These are phyloP conservation scores for Tarsius wallacei DNA, from an alignment of 2,797 vertebrate species.

Conservation along the genomic window DNA sequence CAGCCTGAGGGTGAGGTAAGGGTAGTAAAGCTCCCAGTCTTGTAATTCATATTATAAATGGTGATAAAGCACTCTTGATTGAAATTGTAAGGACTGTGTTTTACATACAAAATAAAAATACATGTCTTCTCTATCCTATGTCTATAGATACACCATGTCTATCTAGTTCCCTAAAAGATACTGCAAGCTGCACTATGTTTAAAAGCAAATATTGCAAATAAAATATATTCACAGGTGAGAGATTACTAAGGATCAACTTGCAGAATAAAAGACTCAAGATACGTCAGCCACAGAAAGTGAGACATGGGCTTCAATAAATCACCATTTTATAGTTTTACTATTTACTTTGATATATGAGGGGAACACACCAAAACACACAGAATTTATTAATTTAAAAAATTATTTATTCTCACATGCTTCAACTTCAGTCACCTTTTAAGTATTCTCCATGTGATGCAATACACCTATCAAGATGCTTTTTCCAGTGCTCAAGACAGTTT, in stretches of 20 bases:
- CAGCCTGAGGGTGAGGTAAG: background rate
- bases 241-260: background rate
- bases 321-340: background rate
- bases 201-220: slow-evolving; percentile 18
- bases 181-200: background rate
- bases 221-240: slow-evolving; percentile 8
- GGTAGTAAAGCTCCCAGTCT: background rate
- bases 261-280: background rate
- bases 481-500: too few relatives aligned
- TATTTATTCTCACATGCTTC: too few relatives aligned
- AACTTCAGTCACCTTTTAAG: too few relatives aligned
- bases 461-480: too few relatives aligned
- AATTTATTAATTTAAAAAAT: too few relatives aligned
- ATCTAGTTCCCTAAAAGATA: background rate
- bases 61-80: background rate
- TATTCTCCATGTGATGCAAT: too few relatives aligned
- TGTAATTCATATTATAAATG: background rate
- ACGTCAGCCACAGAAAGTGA: background rate
- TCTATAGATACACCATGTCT: background rate
- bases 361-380: too few relatives aligned
- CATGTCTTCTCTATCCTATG: background rate
- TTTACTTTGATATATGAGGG: background rate
- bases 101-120: slow-evolving; percentile 14
- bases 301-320: background rate
- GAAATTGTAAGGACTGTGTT: background rate